These are phyloP conservation scores for Idris sp. DNA, from an alignment of 1,140 invertebrate genomes.

Conservation along the genomic window DNA sequence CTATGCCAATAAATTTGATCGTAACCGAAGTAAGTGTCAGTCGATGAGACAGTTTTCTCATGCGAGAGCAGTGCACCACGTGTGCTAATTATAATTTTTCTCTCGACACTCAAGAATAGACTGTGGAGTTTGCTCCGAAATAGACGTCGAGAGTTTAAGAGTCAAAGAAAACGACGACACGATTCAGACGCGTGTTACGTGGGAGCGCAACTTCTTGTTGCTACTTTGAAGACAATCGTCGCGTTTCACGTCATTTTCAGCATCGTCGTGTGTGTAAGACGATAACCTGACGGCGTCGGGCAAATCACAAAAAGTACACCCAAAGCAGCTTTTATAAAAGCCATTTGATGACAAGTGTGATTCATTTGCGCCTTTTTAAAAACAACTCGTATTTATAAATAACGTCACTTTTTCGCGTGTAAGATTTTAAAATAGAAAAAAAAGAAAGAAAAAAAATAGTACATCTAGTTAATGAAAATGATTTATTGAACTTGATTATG, in stretches of 20 bases:
- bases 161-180: slow-evolving; percentile 28
- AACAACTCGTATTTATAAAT: too few species aligned
- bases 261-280: slow-evolving; percentile 20
- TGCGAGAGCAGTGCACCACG: slow-evolving; percentile 37
- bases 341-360: slow-evolving; percentile 17
- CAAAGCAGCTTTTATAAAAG: too few species aligned
- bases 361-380: slow-evolving; percentile 14
- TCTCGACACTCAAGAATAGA: slow-evolving; percentile 58
- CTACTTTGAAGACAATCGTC: slow-evolving; percentile 47
- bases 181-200: slow-evolving; percentile 40
- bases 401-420: too few species aligned
- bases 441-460: too few species aligned
- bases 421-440: too few species aligned
- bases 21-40: slow-evolving; percentile 32
- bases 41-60: slow-evolving; percentile 43
- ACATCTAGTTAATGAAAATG: too few species aligned
- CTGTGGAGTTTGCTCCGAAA: slow-evolving; percentile 38
- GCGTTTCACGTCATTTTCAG: slow-evolving; percentile 23
- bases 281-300: slow-evolving; percentile 15
- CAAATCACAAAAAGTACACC: slow-evolving; percentile 25
- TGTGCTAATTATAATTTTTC: slow-evolving; percentile 63
- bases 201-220: slow-evolving; percentile 31
- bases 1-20: slow-evolving; percentile 55
- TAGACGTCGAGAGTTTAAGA: slow-evolving; percentile 50
- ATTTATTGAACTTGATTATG: too few species aligned